Base-by-base conservation (phyloP, 53 echinoderm and acorn worm genomes). In the Glandiceps talaboti region DNA sequence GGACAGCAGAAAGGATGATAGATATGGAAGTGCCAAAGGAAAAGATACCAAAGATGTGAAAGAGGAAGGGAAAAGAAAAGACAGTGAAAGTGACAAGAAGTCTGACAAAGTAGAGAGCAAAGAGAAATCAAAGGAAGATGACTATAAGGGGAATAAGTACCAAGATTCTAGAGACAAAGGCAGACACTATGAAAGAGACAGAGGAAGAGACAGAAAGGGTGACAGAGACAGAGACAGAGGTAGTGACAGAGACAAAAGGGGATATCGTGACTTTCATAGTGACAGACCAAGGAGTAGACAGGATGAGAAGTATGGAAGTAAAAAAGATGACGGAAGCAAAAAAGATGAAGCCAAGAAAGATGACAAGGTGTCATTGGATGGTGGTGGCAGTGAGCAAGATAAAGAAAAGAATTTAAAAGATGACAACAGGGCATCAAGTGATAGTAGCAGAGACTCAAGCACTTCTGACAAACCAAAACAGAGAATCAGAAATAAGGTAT, bases 11-110 rank as follows among this genome's bases (percentile, higher is more conserved):
- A 45, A 45, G 20, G 64, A 20, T 45, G 64, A 45, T 20, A 45
- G 64, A 45, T 45, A 45, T 45, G 64, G 64, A 45, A 45, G 64
- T 45, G 64, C 64, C 20, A 12, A 6, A 45, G 20, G 64, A 6
- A 45, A 45, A 20, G 64, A 45, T 45, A 12, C 20, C 20, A 45
- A 45, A 45, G 20, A 6, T 12, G 64, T 12, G 64, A 45, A 45
- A 20, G 20, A 45, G 20, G 82, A 86, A 31, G 73, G 84, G 73
- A 75, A 85, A 33, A 86, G 79, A 76, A 83, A 91, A 79, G 79
- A 77, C 81, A 82, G 87, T 79, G 85, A 87, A 1, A 86, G 80
- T 77, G 82, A 88, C 77, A 85, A 81, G 79, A 85, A 85, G 32
- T 79, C 75, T 77, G 83, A 79, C 0, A 73, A 75, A 30, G 84